phyloP scores from a whole-genome alignment of 1,140 invertebrate genomes.

The Choristoneura fumiferana region DNA sequence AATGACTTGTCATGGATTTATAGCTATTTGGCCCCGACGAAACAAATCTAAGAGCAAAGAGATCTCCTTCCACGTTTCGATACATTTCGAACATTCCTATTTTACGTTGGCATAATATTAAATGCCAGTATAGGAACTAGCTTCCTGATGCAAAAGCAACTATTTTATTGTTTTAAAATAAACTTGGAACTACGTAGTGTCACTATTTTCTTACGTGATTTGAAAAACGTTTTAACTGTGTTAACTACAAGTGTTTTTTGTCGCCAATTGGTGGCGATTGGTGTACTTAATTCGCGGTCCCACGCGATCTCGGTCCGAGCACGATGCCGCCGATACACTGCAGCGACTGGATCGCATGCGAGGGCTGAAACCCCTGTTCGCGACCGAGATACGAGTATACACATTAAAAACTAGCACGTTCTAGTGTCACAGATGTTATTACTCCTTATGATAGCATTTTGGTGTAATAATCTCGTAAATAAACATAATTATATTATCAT shows the following conservation, averaged over 20 bases:
- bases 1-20: constrained; percentile 71
- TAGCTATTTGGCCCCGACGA: constrained; percentile 72
- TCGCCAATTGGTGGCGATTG: too few relatives aligned
- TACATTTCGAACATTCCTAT: constrained; percentile 18
- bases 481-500: constrained; percentile 36
- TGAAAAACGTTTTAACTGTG: constrained; percentile 3
- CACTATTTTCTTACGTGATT: neutral
- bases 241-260: too few relatives aligned
- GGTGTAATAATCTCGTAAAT: constrained; percentile 63
- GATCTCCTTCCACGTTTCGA: constrained; percentile 40
- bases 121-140: constrained; percentile 41
- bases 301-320: too few relatives aligned
- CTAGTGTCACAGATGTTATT: neutral
- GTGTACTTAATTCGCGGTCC: too few relatives aligned
- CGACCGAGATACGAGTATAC: too few relatives aligned
- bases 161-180: neutral
- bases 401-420: neutral
- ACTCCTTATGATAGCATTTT: constrained; percentile 51
- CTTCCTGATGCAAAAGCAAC: constrained; percentile 24
- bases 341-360: too few relatives aligned
- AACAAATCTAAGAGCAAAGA: constrained; percentile 60
- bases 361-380: too few relatives aligned
- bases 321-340: too few relatives aligned
- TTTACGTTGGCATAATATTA: constrained; percentile 21
- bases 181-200: neutral